Conservation (phyloP, 1,140 invertebrate genomes). For the Procambarus clarkii region DNA sequence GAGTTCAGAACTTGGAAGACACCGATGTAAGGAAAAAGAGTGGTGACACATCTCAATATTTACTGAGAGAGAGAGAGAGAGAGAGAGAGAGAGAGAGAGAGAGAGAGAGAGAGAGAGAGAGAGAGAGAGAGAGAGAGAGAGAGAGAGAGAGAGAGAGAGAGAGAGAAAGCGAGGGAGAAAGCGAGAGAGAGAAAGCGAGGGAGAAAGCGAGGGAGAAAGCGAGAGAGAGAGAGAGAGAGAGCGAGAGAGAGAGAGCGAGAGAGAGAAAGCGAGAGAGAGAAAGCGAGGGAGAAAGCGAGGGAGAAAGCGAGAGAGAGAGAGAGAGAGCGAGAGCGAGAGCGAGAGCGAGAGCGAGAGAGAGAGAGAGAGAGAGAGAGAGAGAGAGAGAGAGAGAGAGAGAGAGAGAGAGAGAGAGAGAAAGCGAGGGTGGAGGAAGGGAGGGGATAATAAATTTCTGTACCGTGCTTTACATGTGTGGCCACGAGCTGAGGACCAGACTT, state of each 20-base stretch:
- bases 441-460: neutral
- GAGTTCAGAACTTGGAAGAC: too few relatives aligned
- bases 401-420: constrained; percentile 43
- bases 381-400: constrained; percentile 45
- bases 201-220: too few relatives aligned
- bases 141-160: too few relatives aligned
- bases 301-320: constrained; percentile 30
- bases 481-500: constrained; percentile 29
- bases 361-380: constrained; percentile 44
- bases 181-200: neutral
- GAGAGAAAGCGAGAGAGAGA: neutral
- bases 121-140: neutral
- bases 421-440: neutral
- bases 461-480: constrained; percentile 18
- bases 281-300: too few relatives aligned
- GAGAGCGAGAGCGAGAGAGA: constrained; percentile 31
- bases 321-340: constrained; percentile 2
- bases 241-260: neutral
- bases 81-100: too few relatives aligned
- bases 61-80: too few relatives aligned
- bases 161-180: neutral
- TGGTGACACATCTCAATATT: too few relatives aligned
- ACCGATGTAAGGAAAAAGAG: too few relatives aligned
- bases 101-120: neutral
- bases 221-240: too few relatives aligned